These are phyloP conservation scores for Parthenolecanium corni DNA, from an alignment of 2,888 invertebrate species.

Conservation along the genomic window DNA sequence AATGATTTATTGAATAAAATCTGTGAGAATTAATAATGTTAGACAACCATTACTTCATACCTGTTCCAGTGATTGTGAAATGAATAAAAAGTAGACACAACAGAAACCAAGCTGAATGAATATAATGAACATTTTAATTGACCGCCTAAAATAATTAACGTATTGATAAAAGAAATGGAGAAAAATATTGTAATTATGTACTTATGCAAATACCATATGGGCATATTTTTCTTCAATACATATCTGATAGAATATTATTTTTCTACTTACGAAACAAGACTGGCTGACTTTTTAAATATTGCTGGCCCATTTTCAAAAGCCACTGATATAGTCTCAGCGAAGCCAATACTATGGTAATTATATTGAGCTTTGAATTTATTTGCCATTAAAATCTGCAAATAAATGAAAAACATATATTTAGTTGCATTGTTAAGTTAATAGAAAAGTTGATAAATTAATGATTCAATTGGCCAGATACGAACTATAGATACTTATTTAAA, in stretches of 20 bases:
- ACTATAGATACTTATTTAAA: too few relatives aligned
- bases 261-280: not conserved
- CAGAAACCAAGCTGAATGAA: conserved; percentile 97
- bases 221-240: too few relatives aligned
- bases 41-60: conserved; percentile 42
- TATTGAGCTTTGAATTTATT: conserved; percentile 54
- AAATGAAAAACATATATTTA: not conserved
- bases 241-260: too few relatives aligned
- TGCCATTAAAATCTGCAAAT: conserved; percentile 62
- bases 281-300: conserved; percentile 20
- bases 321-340: conserved; percentile 25
- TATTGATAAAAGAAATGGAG: not conserved
- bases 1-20: not conserved
- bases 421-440: too few relatives aligned
- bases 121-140: conserved; percentile 75
- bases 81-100: conserved; percentile 92
- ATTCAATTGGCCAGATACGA: too few relatives aligned
- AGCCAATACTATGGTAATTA: conserved; percentile 9
- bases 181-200: too few relatives aligned
- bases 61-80: conserved; percentile 72
- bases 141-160: conserved; percentile 39
- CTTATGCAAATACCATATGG: too few relatives aligned
- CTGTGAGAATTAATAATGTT: not conserved
- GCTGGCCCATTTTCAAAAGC: conserved; percentile 26
- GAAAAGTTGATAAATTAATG: too few relatives aligned